These are phyloP conservation scores for Leptocoma aspasia DNA, from an alignment of 2,113 vertebrate genomes.

Conservation along the genomic window DNA sequence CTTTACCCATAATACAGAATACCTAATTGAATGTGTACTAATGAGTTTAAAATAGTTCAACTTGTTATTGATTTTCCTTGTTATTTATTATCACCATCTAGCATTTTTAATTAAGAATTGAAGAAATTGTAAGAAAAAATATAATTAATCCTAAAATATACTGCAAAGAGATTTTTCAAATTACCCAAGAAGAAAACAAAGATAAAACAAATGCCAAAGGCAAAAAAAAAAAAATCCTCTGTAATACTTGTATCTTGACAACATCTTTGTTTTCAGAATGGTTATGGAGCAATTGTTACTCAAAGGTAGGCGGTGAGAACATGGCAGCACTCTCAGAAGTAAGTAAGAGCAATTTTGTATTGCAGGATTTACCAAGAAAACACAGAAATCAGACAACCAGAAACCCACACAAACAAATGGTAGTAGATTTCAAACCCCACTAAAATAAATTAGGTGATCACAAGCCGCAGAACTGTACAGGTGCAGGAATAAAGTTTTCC, in stretches of 20 bases:
- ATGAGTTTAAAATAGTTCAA: not conserved
- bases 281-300: not conserved
- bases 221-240: not conserved
- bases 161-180: not conserved
- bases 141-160: not conserved
- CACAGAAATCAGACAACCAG: not conserved
- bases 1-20: not conserved
- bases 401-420: not conserved
- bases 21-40: not conserved
- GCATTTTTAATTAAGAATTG: conserved; percentile 9
- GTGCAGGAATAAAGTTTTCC: not conserved
- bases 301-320: not conserved
- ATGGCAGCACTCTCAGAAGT: not conserved
- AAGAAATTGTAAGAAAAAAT: not conserved
- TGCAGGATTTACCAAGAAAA: not conserved
- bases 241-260: not conserved
- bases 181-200: not conserved
- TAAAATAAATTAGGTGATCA: not conserved
- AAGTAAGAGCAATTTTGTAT: not conserved
- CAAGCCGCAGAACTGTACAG: not conserved
- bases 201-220: not conserved
- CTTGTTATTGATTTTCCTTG: not conserved
- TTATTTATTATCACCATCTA: not conserved
- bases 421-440: not conserved
- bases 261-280: not conserved